Evolutionary conservation across 2,888 invertebrate species (phyloP).

Genomic region (Eupelmus urozonus): DNA sequence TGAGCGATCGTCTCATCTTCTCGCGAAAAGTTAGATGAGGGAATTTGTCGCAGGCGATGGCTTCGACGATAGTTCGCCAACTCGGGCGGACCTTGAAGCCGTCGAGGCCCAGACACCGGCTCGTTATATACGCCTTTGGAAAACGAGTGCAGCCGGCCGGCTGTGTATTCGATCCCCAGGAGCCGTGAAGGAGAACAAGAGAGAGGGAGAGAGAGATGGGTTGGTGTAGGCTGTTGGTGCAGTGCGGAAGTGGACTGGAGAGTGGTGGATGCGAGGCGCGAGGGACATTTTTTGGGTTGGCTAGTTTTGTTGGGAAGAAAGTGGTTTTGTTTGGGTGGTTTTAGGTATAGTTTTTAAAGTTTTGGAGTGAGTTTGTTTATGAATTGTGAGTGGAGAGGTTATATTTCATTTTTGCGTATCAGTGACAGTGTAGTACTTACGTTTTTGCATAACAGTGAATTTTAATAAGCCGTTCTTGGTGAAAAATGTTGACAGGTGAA

Average conservation of each 20-base stretch:
- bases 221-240: no score
- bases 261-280: no score
- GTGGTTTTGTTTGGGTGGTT: no score
- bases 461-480: no score
- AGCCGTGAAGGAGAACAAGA: neutral
- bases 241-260: neutral
- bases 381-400: no score
- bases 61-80: slow-evolving; percentile 74
- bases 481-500: no score
- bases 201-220: neutral
- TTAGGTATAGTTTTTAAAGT: no score
- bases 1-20: slow-evolving; percentile 77
- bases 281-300: slow-evolving; percentile 38
- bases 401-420: no score
- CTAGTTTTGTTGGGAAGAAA: no score
- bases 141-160: neutral
- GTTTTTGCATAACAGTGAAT: no score
- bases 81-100: slow-evolving; percentile 58
- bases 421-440: no score
- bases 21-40: slow-evolving; percentile 76
- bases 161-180: slow-evolving; percentile 26
- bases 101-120: slow-evolving; percentile 12
- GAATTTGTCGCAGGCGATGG: slow-evolving; percentile 76
- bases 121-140: slow-evolving; percentile 18
- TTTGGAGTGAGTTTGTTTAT: no score